A percentile compares a stretch with the other conserved stretches of the same genome.
Evolutionary conservation across 2,113 vertebrate species (phyloP).

Genomic region (Scartelaos histophorus): DNA sequence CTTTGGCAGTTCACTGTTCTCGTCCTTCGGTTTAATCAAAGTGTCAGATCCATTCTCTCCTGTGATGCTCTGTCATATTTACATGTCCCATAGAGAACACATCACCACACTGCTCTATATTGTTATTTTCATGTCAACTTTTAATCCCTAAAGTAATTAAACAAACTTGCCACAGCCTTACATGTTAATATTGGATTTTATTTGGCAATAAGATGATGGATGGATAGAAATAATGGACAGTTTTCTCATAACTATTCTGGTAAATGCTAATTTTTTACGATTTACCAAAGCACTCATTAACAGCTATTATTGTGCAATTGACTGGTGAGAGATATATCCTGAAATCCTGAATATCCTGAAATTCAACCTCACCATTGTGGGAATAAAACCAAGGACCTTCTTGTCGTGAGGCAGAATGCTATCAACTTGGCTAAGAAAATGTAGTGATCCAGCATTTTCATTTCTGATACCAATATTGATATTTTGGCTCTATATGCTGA

Average conservation of each 20-base stretch:
- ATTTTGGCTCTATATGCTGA: too few relatives aligned
- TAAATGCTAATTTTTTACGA: background rate
- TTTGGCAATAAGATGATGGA: background rate
- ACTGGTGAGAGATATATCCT: too few relatives aligned
- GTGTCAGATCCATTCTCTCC: slow-evolving; percentile 60
- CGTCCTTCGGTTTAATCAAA: slow-evolving; percentile 67
- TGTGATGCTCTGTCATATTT: slow-evolving; percentile 60
- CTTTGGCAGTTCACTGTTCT: slow-evolving; percentile 52
- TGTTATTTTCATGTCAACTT: background rate
- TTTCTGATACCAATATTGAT: too few relatives aligned
- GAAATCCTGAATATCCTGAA: too few relatives aligned
- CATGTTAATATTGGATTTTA: background rate
- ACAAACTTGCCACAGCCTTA: background rate
- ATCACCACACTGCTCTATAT: slow-evolving; percentile 15
- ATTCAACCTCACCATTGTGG: too few relatives aligned
- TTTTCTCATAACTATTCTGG: background rate
- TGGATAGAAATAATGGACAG: background rate
- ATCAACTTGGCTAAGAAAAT: too few relatives aligned
- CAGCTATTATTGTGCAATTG: background rate
- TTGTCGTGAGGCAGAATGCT: too few relatives aligned
- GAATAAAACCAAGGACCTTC: too few relatives aligned
- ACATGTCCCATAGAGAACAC: slow-evolving; percentile 36
- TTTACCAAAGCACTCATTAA: background rate
- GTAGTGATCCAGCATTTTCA: too few relatives aligned
- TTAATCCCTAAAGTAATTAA: background rate